These are phyloP conservation scores for Archaeoteleia sp. DNA, from an alignment of 2,888 invertebrate species.

Conservation along the genomic window DNA sequence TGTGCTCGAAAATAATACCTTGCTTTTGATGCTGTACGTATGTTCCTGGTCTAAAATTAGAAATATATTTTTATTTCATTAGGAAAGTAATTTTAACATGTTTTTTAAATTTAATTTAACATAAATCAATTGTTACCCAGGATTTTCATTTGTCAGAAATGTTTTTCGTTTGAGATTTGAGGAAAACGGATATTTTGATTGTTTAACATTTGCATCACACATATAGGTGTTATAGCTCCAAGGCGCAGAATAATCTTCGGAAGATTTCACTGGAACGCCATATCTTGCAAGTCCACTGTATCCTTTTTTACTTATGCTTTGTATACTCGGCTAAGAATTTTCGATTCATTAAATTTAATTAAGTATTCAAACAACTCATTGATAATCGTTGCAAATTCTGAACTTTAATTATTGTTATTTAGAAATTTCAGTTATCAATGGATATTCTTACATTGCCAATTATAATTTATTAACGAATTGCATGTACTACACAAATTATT, in stretches of 20 bases:
- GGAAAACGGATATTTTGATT: slow-evolving; percentile 59
- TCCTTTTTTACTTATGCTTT: slow-evolving; percentile 65
- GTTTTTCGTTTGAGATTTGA: slow-evolving; percentile 56
- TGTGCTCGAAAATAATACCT: slow-evolving; percentile 70
- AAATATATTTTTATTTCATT: slow-evolving; percentile 9
- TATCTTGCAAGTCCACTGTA: slow-evolving; percentile 66
- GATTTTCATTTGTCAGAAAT: slow-evolving; percentile 56
- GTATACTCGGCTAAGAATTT: slow-evolving; percentile 58
- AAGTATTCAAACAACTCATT: too few relatives aligned
- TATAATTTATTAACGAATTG: not conserved
- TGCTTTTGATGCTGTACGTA: slow-evolving; percentile 56
- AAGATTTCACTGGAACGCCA: slow-evolving; percentile 24
- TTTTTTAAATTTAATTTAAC: slow-evolving; percentile 7
- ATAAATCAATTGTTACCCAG: slow-evolving; percentile 60
- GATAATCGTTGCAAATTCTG: too few relatives aligned
- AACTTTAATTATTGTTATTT: too few relatives aligned
- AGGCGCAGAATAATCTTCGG: slow-evolving; percentile 62
- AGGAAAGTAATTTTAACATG: slow-evolving; percentile 7
- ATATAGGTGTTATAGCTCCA: slow-evolving; percentile 54
- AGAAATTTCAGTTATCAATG: not conserved
- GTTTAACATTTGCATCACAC: slow-evolving; percentile 50
- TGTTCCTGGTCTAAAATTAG: slow-evolving; percentile 62
- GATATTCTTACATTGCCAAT: not conserved
- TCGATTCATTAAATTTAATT: not conserved
- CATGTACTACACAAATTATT: too few relatives aligned